Percentiles rank a stretch among this genome's conserved stretches.
These are phyloP conservation scores for Todiramphus chloris DNA, from an alignment of 2,113 vertebrate species.

Conservation along the genomic window DNA sequence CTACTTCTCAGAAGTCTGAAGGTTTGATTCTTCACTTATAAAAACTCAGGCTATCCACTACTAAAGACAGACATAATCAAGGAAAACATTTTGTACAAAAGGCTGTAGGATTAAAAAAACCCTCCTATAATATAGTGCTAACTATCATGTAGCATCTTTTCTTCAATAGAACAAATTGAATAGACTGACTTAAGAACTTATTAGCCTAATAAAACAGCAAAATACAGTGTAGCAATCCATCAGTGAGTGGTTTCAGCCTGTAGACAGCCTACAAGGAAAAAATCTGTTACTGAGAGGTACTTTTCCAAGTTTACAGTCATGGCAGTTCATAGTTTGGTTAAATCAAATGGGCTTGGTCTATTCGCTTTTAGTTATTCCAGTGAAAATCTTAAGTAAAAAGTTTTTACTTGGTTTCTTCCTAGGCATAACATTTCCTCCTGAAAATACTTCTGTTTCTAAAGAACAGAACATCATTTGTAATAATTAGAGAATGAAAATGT, in stretches of 20 bases:
- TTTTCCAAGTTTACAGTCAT: neutral
- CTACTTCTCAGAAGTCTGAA: neutral
- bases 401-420: slow-evolving; percentile 27
- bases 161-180: neutral
- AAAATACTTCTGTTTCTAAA: slow-evolving; percentile 28
- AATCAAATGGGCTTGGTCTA: neutral
- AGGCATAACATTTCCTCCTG: neutral
- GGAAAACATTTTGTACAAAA: neutral
- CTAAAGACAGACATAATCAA: neutral
- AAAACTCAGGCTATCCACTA: neutral
- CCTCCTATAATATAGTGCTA: neutral
- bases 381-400: neutral
- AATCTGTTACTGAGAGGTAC: neutral
- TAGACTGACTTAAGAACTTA: neutral
- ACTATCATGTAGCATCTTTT: neutral
- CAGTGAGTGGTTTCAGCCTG: neutral
- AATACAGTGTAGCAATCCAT: neutral
- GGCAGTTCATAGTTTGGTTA: neutral
- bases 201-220: neutral
- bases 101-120: neutral
- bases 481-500: slow-evolving; percentile 51
- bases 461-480: slow-evolving; percentile 30
- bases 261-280: neutral
- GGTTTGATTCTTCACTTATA: neutral
- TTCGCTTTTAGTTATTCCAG: slow-evolving; percentile 5